phyloP scores from a whole-genome alignment of 2,797 vertebrate species.

The Erethizon dorsatum region DNA sequence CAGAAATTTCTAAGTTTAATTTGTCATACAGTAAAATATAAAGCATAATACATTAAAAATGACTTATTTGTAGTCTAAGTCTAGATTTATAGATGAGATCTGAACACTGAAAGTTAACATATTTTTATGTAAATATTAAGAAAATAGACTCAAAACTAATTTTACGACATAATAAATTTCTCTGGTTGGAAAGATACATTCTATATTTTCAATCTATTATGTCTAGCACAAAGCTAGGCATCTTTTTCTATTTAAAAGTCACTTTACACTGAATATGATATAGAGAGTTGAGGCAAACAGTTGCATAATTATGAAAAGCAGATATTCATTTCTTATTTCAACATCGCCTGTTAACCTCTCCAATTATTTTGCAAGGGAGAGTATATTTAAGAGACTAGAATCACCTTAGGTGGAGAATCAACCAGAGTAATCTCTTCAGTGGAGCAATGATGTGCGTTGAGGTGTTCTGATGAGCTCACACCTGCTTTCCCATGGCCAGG shows the following conservation, averaged over 20 bases:
- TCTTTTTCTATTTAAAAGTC: not conserved
- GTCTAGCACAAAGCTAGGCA: not conserved
- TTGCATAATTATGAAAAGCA: not conserved
- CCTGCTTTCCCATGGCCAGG: not conserved
- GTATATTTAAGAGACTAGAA: not conserved
- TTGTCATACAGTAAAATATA: not conserved
- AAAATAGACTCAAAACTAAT: not conserved
- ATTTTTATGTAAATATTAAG: slow-evolving; percentile 36
- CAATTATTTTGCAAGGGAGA: not conserved
- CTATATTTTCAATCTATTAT: not conserved
- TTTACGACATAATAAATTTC: slow-evolving; percentile 36
- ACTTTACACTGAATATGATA: not conserved
- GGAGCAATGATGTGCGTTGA: not conserved
- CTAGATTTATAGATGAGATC: not conserved
- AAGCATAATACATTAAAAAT: not conserved
- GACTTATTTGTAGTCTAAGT: slow-evolving; percentile 10
- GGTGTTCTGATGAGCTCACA: not conserved
- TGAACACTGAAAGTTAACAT: slow-evolving; percentile 1
- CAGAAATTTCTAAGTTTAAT: slow-evolving; percentile 39
- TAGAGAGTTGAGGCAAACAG: not conserved
- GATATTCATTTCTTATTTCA: not conserved
- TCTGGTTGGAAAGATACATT: not conserved
- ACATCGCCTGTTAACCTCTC: not conserved
- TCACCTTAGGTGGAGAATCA: not conserved
- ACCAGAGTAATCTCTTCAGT: not conserved